Conservation (phyloP, 1,140 invertebrate species). For the Sipha flava region DNA sequence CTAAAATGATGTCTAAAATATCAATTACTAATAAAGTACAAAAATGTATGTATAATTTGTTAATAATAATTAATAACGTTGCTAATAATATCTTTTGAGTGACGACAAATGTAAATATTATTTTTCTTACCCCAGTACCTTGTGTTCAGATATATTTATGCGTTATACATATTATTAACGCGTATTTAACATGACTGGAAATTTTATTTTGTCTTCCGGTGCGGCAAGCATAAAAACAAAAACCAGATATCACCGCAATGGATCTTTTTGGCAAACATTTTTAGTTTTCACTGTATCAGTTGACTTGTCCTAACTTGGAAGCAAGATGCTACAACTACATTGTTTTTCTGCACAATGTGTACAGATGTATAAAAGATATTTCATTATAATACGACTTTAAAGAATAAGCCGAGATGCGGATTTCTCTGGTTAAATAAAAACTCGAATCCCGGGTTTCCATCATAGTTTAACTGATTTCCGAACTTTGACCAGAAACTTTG, state of each 20-base stretch:
- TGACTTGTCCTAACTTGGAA: background rate
- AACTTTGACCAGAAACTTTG: slow-evolving; percentile 28
- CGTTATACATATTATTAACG: background rate
- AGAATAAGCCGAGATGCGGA: background rate
- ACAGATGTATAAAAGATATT: background rate
- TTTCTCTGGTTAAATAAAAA: background rate
- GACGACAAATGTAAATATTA: no score
- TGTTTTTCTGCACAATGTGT: no score
- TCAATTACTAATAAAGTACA: no score
- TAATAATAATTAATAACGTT: no score
- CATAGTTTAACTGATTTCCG: background rate
- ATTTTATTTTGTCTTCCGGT: background rate
- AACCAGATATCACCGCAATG: background rate
- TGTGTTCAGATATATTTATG: background rate
- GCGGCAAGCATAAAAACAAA: background rate
- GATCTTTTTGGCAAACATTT: background rate
- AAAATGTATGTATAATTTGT: no score
- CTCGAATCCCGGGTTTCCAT: background rate
- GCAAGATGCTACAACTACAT: background rate
- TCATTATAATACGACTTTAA: background rate
- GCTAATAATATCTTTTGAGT: no score
- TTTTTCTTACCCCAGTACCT: no score
- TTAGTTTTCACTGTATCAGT: background rate
- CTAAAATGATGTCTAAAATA: no score
- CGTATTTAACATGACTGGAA: background rate